Base-by-base conservation (phyloP, 2,113 vertebrate genomes). In the Bambusicola thoracicus region DNA sequence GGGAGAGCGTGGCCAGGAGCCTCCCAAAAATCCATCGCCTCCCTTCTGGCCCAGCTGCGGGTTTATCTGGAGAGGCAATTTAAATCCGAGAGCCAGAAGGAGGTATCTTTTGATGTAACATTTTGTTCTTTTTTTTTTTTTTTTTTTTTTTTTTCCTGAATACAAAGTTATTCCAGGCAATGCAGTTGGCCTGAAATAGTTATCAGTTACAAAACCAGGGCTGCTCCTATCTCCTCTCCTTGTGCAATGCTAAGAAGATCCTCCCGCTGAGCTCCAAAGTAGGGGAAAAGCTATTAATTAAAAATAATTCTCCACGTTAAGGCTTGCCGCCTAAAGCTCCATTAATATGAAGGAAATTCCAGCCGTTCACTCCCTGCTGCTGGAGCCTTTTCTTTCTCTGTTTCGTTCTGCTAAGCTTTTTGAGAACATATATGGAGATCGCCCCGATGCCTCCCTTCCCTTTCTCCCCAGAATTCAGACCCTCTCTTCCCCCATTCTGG, bases 91-190 rank as follows among this genome's bases (percentile, higher is more conserved):
- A 93, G 70, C 80, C 72, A 93, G 92, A 94, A 93, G 87, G 89
- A 89, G 87, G 84, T 81, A 88, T 92, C 94, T 89, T 96, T 95
- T 90, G 92, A 95, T 95, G 93, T 94, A 94, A 93, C 87, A 91
- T 94, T 96, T 95, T 93, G 85, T 95, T 94, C 93, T 90, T 94
- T 94, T 95, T 95, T 83, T 38, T 95, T 94, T 94, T 95, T 95
- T 83, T 38, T 95, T 94, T 92, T 91, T 94, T 94, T 95, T 95
- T 78, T 3, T 3, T 14, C 17, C 77, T 86, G 90, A 93, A 93
- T 93, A 92, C 41, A 94, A 95, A 92, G 93, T 96, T 96, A 96
- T 96, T 95, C 94, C 94, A 89, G 95, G 93, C 96, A 90, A 93
- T 82, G 76, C 78, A 95, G 41, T 78, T 90, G 77, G 38, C 89